These are phyloP conservation scores for Lysiphlebus fabarum DNA, from an alignment of 1,140 invertebrate genomes.

Conservation along the genomic window DNA sequence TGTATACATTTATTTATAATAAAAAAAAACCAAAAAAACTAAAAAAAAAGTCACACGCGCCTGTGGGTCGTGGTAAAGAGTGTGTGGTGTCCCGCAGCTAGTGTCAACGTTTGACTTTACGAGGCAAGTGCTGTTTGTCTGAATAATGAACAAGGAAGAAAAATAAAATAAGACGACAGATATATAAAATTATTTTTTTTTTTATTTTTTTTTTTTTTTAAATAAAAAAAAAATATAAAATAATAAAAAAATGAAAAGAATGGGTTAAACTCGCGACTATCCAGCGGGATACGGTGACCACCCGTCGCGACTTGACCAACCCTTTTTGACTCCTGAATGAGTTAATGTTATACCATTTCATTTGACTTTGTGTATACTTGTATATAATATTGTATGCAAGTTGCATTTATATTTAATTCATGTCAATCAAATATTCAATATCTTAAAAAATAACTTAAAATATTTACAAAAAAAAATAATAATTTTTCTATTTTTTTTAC, in stretches of 20 bases:
- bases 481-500: no score
- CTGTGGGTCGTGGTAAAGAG: background rate
- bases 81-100: constrained; percentile 42
- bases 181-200: background rate
- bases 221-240: constrained; percentile 27
- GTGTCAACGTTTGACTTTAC: constrained; percentile 54
- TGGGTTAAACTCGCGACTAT: constrained; percentile 37
- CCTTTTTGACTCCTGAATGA: constrained; percentile 47
- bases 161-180: background rate
- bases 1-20: background rate
- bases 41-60: constrained; percentile 21
- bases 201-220: background rate
- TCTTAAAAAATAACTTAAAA: no score
- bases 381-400: constrained; percentile 20
- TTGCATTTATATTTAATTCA: constrained; percentile 52
- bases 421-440: constrained; percentile 43
- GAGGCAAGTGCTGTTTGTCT: constrained; percentile 41
- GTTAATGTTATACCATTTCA: constrained; percentile 47
- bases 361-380: constrained; percentile 29
- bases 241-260: constrained; percentile 30
- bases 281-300: constrained; percentile 43
- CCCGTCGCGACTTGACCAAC: constrained; percentile 45
- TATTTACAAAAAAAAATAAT: no score
- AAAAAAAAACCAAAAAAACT: constrained; percentile 10
- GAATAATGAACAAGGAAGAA: constrained; percentile 11